Evolutionary conservation across 2,797 vertebrate genomes (phyloP), one percentile per base, ranked within the genome.

Genomic region (Lepus oiostolus): DNA sequence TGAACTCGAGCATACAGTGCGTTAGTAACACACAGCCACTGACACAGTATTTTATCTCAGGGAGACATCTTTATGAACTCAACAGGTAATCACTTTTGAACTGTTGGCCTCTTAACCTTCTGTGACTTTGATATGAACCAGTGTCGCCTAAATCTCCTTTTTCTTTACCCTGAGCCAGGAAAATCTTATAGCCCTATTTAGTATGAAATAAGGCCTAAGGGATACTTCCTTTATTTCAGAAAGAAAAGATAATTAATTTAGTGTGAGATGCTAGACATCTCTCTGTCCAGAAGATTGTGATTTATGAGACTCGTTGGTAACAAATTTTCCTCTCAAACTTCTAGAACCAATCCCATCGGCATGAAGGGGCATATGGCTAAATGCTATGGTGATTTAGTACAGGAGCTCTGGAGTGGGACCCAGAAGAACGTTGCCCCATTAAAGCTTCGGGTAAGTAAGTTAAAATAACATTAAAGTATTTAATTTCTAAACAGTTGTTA

Each of bases 291-390:
- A 2, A 95, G 60, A 85, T 93, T 94, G 47, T 92, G 38, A 96
- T 84, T 90, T 95, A 82, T 94, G 85, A 88, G 54, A 94, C 24
- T 84, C 71, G 84, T 93, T 94, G 42, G 24, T 38, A 95, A 87
- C 13, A 85, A 38, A 77, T 97, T 97, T 94, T 97, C 11, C 79
- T 95, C 35, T 38, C 9, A 88, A 35, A 13, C 96, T 98, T 97
- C 74, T 97, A 99, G 99, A 98, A 99, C 98, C 95, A 99, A 99
- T 97, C 99, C 99, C 80, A 99, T 99, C 72, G 99, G 99, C 97
- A 99, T 99, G 99, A 99, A 99, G 94, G 99, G 99, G 77, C 99
- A 99, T 98, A 99, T 99, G 99, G 99, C 99, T 96, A 99, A 99
- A 97, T 99, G 99, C 97, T 99, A 99, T 1, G 99, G 99, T n/a